Evolutionary conservation across 2,888 invertebrate species (phyloP).

Genomic region (Amaurobius ferox): DNA sequence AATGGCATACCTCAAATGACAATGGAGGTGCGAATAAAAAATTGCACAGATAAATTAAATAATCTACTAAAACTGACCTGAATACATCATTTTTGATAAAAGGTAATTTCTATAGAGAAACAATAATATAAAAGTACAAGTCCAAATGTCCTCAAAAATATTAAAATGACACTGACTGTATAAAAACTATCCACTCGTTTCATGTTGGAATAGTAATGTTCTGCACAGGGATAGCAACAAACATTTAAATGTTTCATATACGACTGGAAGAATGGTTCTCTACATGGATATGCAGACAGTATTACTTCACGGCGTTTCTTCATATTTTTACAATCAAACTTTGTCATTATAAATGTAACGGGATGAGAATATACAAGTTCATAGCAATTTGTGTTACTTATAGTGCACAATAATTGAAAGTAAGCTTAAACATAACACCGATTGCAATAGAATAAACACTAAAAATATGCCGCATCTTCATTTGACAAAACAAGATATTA

Average conservation of each 20-base stretch:
- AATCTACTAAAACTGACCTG: constrained; percentile 83
- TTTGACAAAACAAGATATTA: background rate
- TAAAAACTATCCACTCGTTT: constrained; percentile 56
- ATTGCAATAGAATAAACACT: background rate
- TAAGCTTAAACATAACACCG: background rate
- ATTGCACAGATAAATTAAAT: no score
- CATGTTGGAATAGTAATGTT: constrained; percentile 59
- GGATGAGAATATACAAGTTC: background rate
- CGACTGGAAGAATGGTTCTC: constrained; percentile 52
- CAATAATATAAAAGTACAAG: constrained; percentile 90
- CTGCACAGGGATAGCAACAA: constrained; percentile 48
- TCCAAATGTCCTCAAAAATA: constrained; percentile 76
- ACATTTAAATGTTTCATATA: constrained; percentile 57
- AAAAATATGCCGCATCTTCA: constrained; percentile 1
- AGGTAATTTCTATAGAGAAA: constrained; percentile 95
- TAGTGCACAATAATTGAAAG: background rate
- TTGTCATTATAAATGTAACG: background rate
- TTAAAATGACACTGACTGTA: constrained; percentile 53
- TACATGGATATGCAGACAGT: constrained; percentile 19
- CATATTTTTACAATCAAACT: constrained; percentile 38
- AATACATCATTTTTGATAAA: constrained; percentile 96
- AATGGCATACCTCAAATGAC: no score
- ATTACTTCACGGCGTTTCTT: constrained; percentile 59
- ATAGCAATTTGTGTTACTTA: background rate
- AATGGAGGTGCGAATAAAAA: no score